A percentile compares a stretch with the other conserved stretches of the same genome.
Conservation (phyloP, 2,888 invertebrate genomes). For the Phragmatobia fuliginosa region DNA sequence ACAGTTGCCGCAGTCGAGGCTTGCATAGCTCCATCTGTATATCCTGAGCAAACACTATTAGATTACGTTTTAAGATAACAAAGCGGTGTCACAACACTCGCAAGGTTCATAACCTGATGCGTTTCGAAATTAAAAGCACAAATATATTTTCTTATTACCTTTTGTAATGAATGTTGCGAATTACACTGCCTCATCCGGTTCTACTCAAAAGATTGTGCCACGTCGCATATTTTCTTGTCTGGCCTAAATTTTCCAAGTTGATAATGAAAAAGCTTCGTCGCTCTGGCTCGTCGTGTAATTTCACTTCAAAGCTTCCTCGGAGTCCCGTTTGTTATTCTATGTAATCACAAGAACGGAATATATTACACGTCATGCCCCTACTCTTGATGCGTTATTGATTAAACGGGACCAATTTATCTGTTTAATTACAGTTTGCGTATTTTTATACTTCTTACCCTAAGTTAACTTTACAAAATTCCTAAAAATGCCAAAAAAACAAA, state of each 20-base stretch:
- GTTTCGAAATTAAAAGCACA: conserved; percentile 40
- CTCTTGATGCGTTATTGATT: conserved; percentile 45
- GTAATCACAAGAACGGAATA: conserved; percentile 73
- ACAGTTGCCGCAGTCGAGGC: conserved; percentile 4
- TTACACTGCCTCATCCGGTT: conserved; percentile 33
- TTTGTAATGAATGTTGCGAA: conserved; percentile 27
- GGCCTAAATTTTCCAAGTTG: conserved; percentile 79
- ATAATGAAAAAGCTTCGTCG: conserved; percentile 80
- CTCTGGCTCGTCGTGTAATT: conserved; percentile 70
- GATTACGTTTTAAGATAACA: conserved; percentile 74
- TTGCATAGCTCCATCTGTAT: conserved; percentile 22
- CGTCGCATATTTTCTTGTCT: conserved; percentile 60
- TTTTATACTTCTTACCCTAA: not conserved
- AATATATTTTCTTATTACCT: conserved; percentile 24
- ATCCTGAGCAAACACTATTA: conserved; percentile 62
- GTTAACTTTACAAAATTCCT: not conserved
- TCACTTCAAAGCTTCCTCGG: conserved; percentile 71
- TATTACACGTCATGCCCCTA: conserved; percentile 55
- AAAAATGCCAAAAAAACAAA: not conserved
- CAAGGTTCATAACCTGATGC: conserved; percentile 73
- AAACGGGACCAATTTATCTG: conserved; percentile 18
- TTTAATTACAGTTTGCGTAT: conserved; percentile 23
- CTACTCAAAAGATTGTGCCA: conserved; percentile 40
- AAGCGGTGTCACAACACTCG: conserved; percentile 75
- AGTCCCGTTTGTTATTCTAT: conserved; percentile 74